Conservation (phyloP, 1,140 invertebrate genomes). For the Drosophila carrolli region DNA sequence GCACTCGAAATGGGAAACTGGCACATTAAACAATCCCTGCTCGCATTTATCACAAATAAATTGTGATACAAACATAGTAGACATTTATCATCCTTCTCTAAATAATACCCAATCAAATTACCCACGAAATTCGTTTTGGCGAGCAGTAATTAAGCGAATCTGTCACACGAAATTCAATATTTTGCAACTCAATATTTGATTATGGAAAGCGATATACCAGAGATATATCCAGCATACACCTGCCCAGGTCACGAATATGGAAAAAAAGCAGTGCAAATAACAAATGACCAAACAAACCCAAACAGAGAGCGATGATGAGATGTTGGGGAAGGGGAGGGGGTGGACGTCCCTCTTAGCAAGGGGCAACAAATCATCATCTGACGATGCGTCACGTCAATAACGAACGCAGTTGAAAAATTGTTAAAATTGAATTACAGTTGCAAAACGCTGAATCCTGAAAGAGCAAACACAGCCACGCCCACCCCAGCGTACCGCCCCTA, state of each 20-base stretch:
- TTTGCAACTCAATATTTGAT: slow-evolving; percentile 73
- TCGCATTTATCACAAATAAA: slow-evolving; percentile 1
- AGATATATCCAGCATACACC: slow-evolving; percentile 8
- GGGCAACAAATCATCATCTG: slow-evolving; percentile 69
- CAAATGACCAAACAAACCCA: slow-evolving; percentile 70
- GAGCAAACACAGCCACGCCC: slow-evolving; percentile 68
- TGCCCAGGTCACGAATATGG: slow-evolving; percentile 27
- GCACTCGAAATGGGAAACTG: background rate
- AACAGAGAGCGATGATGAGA: slow-evolving; percentile 13
- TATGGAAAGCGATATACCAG: slow-evolving; percentile 61
- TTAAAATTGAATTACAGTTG: slow-evolving; percentile 85
- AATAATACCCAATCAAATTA: slow-evolving; percentile 46
- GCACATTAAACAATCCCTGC: background rate
- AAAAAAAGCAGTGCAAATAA: slow-evolving; percentile 75
- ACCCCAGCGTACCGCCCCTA: slow-evolving; percentile 14
- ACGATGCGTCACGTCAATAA: slow-evolving; percentile 84
- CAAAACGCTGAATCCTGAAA: slow-evolving; percentile 77
- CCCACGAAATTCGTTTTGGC: slow-evolving; percentile 39
- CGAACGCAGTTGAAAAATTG: slow-evolving; percentile 84
- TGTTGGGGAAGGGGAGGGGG: background rate
- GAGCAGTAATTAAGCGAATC: slow-evolving; percentile 53
- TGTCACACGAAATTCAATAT: slow-evolving; percentile 52
- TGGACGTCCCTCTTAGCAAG: background rate
- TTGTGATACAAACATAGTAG: background rate
- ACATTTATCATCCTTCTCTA: slow-evolving; percentile 15